Conservation (phyloP, 2,888 invertebrate genomes). For the Galerucella calmariensis region DNA sequence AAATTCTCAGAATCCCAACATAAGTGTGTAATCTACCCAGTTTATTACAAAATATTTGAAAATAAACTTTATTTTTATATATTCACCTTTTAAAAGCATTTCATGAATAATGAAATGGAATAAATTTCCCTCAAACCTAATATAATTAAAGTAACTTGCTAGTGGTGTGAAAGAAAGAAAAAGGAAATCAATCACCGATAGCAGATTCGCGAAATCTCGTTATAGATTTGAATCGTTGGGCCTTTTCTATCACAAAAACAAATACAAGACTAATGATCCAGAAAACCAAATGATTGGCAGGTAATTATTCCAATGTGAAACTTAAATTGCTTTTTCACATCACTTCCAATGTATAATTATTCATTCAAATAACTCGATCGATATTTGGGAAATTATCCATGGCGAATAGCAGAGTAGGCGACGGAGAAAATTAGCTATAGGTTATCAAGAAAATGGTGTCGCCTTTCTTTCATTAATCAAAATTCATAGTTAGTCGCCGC, state of each 20-base stretch:
- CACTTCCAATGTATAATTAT: slow-evolving; percentile 40
- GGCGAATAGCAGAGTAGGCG: slow-evolving; percentile 26
- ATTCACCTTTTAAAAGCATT: no score
- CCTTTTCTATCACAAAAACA: slow-evolving; percentile 32
- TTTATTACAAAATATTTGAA: no score
- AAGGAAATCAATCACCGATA: slow-evolving; percentile 31
- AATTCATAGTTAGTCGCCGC: no score
- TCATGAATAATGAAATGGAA: not conserved
- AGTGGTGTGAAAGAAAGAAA: slow-evolving; percentile 7
- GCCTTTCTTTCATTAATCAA: no score
- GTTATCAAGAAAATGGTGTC: not conserved
- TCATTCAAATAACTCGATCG: slow-evolving; percentile 38
- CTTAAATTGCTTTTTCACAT: slow-evolving; percentile 44
- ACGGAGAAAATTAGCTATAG: not conserved
- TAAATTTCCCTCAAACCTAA: not conserved
- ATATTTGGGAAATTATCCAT: slow-evolving; percentile 41
- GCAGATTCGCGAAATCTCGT: slow-evolving; percentile 25
- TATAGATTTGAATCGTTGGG: slow-evolving; percentile 32
- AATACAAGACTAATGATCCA: slow-evolving; percentile 40
- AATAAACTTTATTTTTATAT: no score
- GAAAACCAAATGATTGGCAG: slow-evolving; percentile 40
- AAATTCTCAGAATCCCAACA: no score
- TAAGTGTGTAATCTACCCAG: no score
- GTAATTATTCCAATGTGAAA: slow-evolving; percentile 41
- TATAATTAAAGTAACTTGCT: not conserved